These are phyloP conservation scores for Didymodactylos carnosus DNA, from an alignment of 2,888 invertebrate species.

Conservation along the genomic window DNA sequence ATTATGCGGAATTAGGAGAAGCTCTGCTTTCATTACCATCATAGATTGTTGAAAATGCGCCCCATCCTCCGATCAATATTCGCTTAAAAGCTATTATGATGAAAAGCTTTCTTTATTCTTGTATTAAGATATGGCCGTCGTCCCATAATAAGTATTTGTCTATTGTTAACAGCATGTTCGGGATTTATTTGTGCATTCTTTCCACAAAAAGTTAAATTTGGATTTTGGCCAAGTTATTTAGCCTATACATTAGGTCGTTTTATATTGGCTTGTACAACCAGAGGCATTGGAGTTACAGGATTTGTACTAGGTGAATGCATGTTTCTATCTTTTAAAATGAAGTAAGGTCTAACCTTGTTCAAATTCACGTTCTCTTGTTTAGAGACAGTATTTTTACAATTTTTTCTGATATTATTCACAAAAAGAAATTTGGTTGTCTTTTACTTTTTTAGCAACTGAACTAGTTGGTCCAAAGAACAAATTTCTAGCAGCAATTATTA, in stretches of 20 bases:
- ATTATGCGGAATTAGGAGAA: no score
- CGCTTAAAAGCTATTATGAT: neutral
- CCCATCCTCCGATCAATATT: no score
- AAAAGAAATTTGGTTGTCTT: neutral
- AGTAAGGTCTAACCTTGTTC: neutral
- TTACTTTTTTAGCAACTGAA: neutral
- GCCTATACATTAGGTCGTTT: neutral
- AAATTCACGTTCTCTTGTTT: neutral
- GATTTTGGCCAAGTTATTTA: neutral
- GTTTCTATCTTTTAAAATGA: neutral
- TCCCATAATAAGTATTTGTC: neutral
- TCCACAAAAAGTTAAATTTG: neutral
- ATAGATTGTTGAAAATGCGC: no score
- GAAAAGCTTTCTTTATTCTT: neutral
- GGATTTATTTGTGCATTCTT: neutral
- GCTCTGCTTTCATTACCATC: no score
- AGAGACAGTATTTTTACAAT: no score
- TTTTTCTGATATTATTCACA: neutral
- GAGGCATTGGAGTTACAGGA: neutral
- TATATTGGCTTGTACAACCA: neutral
- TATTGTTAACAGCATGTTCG: neutral
- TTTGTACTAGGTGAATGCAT: neutral
- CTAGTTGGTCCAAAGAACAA: neutral
- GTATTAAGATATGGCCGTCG: neutral
- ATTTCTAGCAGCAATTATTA: neutral